Evolutionary conservation across 2,797 vertebrate species (phyloP).

Genomic region (Catostomus latipinnis): DNA sequence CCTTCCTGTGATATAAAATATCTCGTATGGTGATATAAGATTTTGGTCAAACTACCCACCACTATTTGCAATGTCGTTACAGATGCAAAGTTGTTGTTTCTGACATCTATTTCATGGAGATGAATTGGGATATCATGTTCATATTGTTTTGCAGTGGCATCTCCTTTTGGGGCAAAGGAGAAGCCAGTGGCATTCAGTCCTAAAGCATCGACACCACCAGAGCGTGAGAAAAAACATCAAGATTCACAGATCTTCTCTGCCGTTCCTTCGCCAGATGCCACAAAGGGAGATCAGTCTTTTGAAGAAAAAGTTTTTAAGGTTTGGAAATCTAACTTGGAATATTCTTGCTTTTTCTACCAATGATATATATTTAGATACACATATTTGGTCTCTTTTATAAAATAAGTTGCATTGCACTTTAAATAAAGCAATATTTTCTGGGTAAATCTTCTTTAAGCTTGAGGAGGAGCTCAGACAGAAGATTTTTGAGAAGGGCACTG

Average conservation of each 20-base stretch:
- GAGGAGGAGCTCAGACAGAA: slow-evolving; percentile 79
- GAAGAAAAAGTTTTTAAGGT: slow-evolving; percentile 56
- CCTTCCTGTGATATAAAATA: too few relatives aligned
- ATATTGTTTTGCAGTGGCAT: slow-evolving; percentile 2
- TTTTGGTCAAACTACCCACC: too few relatives aligned
- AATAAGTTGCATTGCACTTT: too few relatives aligned
- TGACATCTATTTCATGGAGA: too few relatives aligned
- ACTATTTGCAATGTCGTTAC: too few relatives aligned
- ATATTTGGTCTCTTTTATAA: too few relatives aligned
- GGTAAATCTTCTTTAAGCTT: slow-evolving; percentile 70
- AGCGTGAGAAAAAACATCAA: background rate
- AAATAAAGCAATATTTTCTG: background rate
- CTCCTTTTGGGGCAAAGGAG: background rate
- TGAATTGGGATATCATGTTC: too few relatives aligned
- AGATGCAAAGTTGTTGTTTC: too few relatives aligned
- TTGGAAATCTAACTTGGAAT: background rate
- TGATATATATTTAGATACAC: too few relatives aligned
- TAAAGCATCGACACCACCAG: background rate
- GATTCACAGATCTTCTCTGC: background rate
- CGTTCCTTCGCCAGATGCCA: background rate
- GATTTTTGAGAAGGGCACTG: slow-evolving; percentile 81
- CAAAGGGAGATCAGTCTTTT: slow-evolving; percentile 33
- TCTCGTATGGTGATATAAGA: too few relatives aligned
- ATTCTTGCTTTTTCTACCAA: too few relatives aligned
- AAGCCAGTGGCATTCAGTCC: background rate